Base-by-base conservation (phyloP, 2,888 invertebrate species). In the Heliconius sara region DNA sequence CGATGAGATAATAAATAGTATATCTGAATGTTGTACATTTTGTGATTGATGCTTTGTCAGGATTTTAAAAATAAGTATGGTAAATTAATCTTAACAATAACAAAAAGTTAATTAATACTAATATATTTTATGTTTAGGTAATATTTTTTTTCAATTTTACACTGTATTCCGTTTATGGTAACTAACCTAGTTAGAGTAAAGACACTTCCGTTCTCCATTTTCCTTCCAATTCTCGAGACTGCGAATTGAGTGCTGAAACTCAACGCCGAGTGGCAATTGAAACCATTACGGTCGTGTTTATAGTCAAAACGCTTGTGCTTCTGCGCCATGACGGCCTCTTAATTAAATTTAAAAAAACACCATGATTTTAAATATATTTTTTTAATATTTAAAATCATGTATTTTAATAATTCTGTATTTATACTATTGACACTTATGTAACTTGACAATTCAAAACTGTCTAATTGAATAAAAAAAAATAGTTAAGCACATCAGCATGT, bases 1-100 rank as follows among this genome's bases (percentile, higher is more conserved):
- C 39, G 77, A 34, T 65, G 77, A 78, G 75, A 77, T 80, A 78
- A 71, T 77, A 80, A 63, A 68, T 74, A 77, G 63, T 74, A 72
- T 47, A 67, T n/a, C n/a, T 34, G 57, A 52, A 30, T 72, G 72
- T 39, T 73, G n/a, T 60, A 25, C n/a, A 60, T 60, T 73, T 73
- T n/a, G 25, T 30, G 30, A n/a, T 72, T 19, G 60, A 60, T 72
- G 30, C 13, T 72, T 34, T 34, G 27, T 72, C 57, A n/a, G 12
- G 13, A 7, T 68, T 68, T 39, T 68, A 39, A 68, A n/a, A 39
- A 39, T 63, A 39, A 39, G 22, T 39, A 68, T 12, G 10, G n/a
- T 68, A 10, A n/a, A 10, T 68, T n/a, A n/a, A 5, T 67, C 7
- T 3, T 30, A 30, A 30, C 30, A 30, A 4, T 30, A 30, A 19